Evolutionary conservation across 2,888 invertebrate species (phyloP), one percentile per base, ranked within the genome.

Genomic region (Rotaria socialis): DNA sequence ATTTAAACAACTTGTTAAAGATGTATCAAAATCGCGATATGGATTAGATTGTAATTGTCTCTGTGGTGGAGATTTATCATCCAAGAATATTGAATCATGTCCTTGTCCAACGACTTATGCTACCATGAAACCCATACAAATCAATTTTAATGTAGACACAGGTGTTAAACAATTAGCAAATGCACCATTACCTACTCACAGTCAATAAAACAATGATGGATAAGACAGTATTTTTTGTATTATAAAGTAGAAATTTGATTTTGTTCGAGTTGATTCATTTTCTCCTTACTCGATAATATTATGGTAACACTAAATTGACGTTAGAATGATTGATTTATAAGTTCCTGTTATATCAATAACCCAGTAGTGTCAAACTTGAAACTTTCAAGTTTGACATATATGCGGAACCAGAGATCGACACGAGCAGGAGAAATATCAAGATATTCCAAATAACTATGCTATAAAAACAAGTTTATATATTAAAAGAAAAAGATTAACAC

Each of bases 391-490:
- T n/a, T n/a, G n/a, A n/a, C n/a, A n/a, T n/a, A n/a, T n/a, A n/a
- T n/a, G n/a, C n/a, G n/a, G n/a, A 80, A 80, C 80, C 80, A 80
- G n/a, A 80, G 47, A 80, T 80, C 80, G n/a, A 24, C 47, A 47
- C 47, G 43, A 47, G 80, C 80, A 10, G 47, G 41, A 24, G 80
- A 4, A 5, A 80, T 47, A 80, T 47, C 10, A 47, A 80, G n/a
- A n/a, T 24, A 47, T 80, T 80, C n/a, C 24, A 80, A 47, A 47
- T 80, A n/a, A n/a, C 80, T 80, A n/a, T 80, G 47, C 80, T 80
- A 47, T 41, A 47, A 47, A n/a, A 47, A 67, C 16, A 52, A 16
- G 47, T 47, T 47, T 47, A 47, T 16, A 16, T 52, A 52, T 52
- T 35, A 35, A 35, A 14, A 52, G 52, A 52, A 52, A 52, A 8